Conservation (phyloP, 2,888 invertebrate genomes). For the Ormyrus rosae region DNA sequence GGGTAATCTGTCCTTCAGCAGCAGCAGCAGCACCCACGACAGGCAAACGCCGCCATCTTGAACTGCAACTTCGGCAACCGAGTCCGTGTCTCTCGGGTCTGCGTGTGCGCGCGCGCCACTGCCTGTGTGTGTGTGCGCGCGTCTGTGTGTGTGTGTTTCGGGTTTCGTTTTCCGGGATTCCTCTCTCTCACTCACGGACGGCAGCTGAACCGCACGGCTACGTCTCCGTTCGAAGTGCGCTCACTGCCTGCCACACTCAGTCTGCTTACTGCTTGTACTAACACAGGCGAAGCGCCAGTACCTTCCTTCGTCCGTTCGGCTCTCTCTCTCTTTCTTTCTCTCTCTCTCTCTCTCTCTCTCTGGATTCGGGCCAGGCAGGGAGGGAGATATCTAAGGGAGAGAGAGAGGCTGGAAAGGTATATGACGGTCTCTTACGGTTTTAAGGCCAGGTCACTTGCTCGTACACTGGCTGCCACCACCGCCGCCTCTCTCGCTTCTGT, state of each 20-base stretch:
- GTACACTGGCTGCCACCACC: background rate
- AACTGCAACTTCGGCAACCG: constrained; percentile 59
- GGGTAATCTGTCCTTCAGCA: constrained; percentile 13
- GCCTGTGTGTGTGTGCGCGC: constrained; percentile 60
- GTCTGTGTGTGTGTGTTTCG: constrained; percentile 54
- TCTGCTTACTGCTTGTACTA: background rate
- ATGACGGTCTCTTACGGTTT: constrained; percentile 47
- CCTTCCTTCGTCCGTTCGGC: background rate
- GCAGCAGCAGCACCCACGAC: constrained; percentile 71
- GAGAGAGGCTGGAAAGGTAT: background rate
- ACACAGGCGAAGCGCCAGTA: background rate
- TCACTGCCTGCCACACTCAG: background rate
- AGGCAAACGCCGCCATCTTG: constrained; percentile 75
- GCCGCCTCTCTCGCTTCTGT: constrained; percentile 6
- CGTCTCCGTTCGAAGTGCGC: background rate
- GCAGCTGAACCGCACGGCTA: no score
- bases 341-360: constrained; percentile 26
- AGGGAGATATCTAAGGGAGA: constrained; percentile 7
- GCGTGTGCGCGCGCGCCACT: no score
- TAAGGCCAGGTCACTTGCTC: constrained; percentile 3
- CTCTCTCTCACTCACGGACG: constrained; percentile 34
- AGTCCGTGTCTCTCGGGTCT: no score
- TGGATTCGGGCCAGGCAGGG: background rate
- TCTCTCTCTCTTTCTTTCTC: constrained; percentile 13
- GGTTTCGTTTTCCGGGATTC: constrained; percentile 57